These are phyloP conservation scores for Chelonus insularis DNA, from an alignment of 1,140 invertebrate genomes.

Conservation along the genomic window DNA sequence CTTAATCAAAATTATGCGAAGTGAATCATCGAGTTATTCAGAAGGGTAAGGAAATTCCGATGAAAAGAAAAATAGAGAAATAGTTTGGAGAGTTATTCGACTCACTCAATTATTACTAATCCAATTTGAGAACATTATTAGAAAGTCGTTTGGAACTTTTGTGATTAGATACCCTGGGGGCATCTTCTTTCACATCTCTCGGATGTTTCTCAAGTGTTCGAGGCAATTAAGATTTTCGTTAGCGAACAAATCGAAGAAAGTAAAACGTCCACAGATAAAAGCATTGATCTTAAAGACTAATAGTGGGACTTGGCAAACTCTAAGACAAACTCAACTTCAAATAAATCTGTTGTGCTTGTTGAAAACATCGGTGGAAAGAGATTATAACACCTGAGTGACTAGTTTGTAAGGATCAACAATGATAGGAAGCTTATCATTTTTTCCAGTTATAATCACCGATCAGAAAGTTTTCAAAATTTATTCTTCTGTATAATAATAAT, in stretches of 20 bases:
- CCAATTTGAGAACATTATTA: constrained; percentile 27
- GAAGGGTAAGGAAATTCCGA: no score
- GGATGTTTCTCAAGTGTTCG: constrained; percentile 8
- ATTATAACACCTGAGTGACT: not conserved
- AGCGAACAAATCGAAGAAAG: constrained; percentile 11
- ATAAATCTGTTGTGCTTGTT: constrained; percentile 9
- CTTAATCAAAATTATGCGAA: no score
- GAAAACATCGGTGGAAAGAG: not conserved
- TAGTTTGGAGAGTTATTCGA: not conserved
- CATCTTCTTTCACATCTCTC: not conserved
- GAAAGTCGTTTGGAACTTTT: constrained; percentile 33
- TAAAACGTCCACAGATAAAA: not conserved
- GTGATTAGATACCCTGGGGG: constrained; percentile 22
- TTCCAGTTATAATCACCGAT: no score
- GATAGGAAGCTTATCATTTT: constrained; percentile 3
- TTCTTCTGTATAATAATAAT: no score
- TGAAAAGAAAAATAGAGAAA: not conserved
- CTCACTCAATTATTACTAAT: constrained; percentile 12
- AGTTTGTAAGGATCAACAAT: not conserved
- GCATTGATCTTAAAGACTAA: not conserved
- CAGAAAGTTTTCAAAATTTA: no score
- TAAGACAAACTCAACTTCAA: constrained; percentile 10
- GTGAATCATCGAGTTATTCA: no score
- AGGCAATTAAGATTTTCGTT: constrained; percentile 29
- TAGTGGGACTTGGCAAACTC: constrained; percentile 9